These are phyloP conservation scores for Dysmachus trigonus DNA, from an alignment of 2,888 invertebrate species.

Conservation along the genomic window DNA sequence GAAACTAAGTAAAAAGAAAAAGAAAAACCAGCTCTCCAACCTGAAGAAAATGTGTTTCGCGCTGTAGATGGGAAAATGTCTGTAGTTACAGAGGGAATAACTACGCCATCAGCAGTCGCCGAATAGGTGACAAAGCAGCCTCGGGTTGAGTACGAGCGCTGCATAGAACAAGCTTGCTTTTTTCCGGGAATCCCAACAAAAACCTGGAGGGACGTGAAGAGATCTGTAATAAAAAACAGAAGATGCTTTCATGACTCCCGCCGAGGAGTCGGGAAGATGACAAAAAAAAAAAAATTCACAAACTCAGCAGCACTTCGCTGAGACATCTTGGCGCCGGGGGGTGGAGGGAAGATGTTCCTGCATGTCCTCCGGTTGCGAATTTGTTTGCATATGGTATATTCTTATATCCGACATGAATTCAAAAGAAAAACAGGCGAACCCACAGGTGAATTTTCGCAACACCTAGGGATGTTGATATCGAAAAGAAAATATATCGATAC, in stretches of 20 bases:
- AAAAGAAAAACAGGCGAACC: not conserved
- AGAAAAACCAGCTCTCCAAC: too few species aligned
- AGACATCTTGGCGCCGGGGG: not conserved
- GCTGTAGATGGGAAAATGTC: not conserved
- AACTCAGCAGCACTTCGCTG: not conserved
- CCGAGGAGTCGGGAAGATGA: not conserved
- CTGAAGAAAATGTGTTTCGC: not conserved
- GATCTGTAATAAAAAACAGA: not conserved
- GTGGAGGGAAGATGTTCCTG: not conserved
- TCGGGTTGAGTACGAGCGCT: not conserved
- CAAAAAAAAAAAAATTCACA: not conserved
- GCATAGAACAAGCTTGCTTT: not conserved
- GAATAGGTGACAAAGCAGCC: not conserved
- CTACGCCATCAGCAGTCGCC: not conserved
- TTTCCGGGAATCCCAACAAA: not conserved
- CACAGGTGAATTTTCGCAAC: not conserved
- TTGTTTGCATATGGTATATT: slow-evolving; percentile 28
- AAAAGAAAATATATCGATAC: too few species aligned
- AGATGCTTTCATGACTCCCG: not conserved
- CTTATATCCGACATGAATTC: not conserved
- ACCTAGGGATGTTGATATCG: not conserved
- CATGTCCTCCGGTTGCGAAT: not conserved
- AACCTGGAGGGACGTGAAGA: not conserved
- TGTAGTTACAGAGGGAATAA: not conserved
- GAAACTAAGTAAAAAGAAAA: too few species aligned